Base-by-base conservation (phyloP, 2,888 invertebrate species). In the Limnephilus marmoratus region DNA sequence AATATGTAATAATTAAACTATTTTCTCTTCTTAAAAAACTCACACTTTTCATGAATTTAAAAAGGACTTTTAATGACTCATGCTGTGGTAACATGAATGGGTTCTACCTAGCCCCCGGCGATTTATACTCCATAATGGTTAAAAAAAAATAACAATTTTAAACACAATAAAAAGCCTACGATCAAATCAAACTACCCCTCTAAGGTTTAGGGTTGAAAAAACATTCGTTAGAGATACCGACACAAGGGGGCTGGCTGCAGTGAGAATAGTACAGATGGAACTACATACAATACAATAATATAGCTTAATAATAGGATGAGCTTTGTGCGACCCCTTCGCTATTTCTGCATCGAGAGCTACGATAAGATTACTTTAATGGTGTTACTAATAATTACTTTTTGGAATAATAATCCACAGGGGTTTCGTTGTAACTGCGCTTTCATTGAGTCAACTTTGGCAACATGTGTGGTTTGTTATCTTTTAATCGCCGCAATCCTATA, bases 301-400 rank as follows among this genome's bases (percentile, higher is more conserved):
- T 86, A 53, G 88, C 31, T 12, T 24, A 68, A 88, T 88, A 86
- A 86, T 31, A 45, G 86, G 68, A 68, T 53, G 53, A 31, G 88
- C 34, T 88, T 68, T 29, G 37, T 31, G 15, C 88, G 53, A 86
- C 86, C 86, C 87, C 90, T 81, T 41, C n/a, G 49, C 81, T 81
- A 83, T 90, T 90, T 90, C 83, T 90, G 83, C 49, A 90, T 90
- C 82, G 83, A 82, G 53, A 83, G 81, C 53, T 80, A 7, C 37
- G 90, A 90, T 81, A 90, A 90, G 90, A 90, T 90, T 82, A 83
- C 29, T 90, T 90, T 90, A 83, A 85, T 90, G 53, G 81, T 34
- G 90, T 83, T 90, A 83, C 15, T 45, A 24, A 83, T 83, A 90
- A 90, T 90, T 83, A 90, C 83, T 83, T 83, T 90, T 90, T 49